These are phyloP conservation scores for Gadus chalcogrammus DNA, from an alignment of 2,113 vertebrate species.

Conservation along the genomic window DNA sequence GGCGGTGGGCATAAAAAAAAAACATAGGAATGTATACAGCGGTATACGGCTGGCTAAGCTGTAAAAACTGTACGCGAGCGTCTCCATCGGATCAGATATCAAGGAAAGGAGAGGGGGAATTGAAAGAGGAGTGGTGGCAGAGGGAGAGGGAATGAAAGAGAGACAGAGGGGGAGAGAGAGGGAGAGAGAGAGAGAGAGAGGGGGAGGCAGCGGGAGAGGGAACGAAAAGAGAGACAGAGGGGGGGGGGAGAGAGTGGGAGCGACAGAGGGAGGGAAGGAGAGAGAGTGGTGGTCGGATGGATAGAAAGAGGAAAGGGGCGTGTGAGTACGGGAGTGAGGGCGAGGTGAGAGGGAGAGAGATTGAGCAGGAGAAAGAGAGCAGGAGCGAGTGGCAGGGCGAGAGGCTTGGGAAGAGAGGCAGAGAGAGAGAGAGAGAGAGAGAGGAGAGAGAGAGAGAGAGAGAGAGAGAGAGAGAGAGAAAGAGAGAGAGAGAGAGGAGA, in stretches of 20 bases:
- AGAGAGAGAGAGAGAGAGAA: too few species aligned
- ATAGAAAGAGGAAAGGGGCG: background rate
- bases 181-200: constrained; percentile 13
- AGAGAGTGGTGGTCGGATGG: background rate
- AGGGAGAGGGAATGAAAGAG: constrained; percentile 36
- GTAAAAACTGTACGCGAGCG: constrained; percentile 98
- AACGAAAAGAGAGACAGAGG: constrained; percentile 46
- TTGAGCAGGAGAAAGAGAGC: background rate
- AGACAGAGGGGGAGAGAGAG: background rate
- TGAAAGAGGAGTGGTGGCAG: constrained; percentile 73
- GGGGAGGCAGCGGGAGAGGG: constrained; percentile 21
- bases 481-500: too few species aligned
- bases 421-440: too few species aligned
- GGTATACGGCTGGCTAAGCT: constrained; percentile 89
- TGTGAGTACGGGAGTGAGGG: background rate
- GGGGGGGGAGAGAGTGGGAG: constrained; percentile 82
- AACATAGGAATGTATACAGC: constrained; percentile 99
- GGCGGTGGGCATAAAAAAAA: constrained; percentile 71
- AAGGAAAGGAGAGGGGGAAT: constrained; percentile 95
- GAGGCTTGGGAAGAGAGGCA: background rate
- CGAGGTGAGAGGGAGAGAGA: background rate
- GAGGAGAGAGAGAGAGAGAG: too few species aligned
- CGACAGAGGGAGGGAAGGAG: constrained; percentile 29
- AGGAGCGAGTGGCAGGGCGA: background rate
- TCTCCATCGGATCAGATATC: constrained; percentile 90